Evolutionary conservation across 2,888 invertebrate species (phyloP).

Genomic region (Mactromeris polynyma): DNA sequence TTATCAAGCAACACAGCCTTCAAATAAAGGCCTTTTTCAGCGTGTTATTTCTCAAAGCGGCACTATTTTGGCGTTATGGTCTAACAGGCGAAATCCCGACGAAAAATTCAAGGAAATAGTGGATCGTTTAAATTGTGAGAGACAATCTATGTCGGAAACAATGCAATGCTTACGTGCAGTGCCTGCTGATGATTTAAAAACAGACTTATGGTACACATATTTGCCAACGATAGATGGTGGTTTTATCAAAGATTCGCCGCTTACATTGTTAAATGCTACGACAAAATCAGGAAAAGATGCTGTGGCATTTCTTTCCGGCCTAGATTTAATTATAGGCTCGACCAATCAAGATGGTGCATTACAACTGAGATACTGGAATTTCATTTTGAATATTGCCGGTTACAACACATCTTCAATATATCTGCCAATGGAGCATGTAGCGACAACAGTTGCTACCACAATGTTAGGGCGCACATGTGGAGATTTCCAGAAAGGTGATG

Average conservation of each 20-base stretch:
- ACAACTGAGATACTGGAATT: not conserved
- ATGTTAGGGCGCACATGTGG: not conserved
- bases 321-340: constrained; percentile 63
- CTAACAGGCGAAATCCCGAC: constrained; percentile 57
- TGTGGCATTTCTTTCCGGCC: constrained; percentile 76
- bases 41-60: constrained; percentile 79
- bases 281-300: constrained; percentile 93
- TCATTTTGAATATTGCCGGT: not conserved
- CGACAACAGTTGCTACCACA: not conserved
- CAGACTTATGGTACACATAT: constrained; percentile 89
- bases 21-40: constrained; percentile 69
- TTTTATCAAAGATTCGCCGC: constrained; percentile 94
- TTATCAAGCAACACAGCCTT: constrained; percentile 75
- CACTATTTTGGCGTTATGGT: constrained; percentile 46
- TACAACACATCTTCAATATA: too few relatives aligned
- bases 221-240: constrained; percentile 96
- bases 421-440: too few relatives aligned
- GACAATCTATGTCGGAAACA: constrained; percentile 32
- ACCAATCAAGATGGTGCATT: constrained; percentile 60
- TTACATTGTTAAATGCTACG: constrained; percentile 93
- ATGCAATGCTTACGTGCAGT: constrained; percentile 67
- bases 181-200: constrained; percentile 50
- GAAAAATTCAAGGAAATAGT: constrained; percentile 91
- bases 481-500: not conserved
- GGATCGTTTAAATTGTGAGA: constrained; percentile 59